Evolutionary conservation across 2,888 invertebrate species (phyloP), one percentile per base, ranked within the genome.

Genomic region (Tortricodes alternella): DNA sequence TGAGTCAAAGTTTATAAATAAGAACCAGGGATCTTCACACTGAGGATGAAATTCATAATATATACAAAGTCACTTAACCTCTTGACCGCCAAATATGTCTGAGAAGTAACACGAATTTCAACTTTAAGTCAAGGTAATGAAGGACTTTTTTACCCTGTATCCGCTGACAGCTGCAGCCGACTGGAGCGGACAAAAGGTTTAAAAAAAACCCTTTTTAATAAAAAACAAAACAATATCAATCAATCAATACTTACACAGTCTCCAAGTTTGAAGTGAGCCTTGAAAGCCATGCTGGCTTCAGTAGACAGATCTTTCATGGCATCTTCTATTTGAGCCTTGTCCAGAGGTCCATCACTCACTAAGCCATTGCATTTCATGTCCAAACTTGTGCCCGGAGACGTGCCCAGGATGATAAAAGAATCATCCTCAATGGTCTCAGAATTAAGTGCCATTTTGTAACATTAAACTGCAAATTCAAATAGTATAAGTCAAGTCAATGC

Each of bases 321-420:
- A 63, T 88, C 86, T n/a, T 84, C 83, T 35, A 88, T 71, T 50
- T 84, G 78, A 0, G 68, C 72, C 53, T 78, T 80, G 37, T 82
- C 73, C 15, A 83, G 29, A 0, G 63, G 58, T 2, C 59, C 32
- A 2, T 70, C 66, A 2, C 68, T 74, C 24, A 70, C 68, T 0
- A 72, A 53, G 0, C 80, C 80, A 44, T 80, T 79, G 55, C 73
- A 79, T 46, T 82, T 82, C 7, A 82, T 66, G 48, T 85, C 86
- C 62, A 90, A 60, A 56, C 89, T 89, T 0, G 79, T 69, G 0
- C 84, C 82, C 0, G 90, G 90, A 3, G 90, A 90, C 0, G 85
- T 74, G 2, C 88, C 87, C 11, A 91, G 78, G 58, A 91, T 85
- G 29, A 91, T 89, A 64, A 90, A 90, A 0, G 91, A 91, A 27